Evolutionary conservation across 2,888 invertebrate species (phyloP).

Genomic region (Drosophila nr. fundita): DNA sequence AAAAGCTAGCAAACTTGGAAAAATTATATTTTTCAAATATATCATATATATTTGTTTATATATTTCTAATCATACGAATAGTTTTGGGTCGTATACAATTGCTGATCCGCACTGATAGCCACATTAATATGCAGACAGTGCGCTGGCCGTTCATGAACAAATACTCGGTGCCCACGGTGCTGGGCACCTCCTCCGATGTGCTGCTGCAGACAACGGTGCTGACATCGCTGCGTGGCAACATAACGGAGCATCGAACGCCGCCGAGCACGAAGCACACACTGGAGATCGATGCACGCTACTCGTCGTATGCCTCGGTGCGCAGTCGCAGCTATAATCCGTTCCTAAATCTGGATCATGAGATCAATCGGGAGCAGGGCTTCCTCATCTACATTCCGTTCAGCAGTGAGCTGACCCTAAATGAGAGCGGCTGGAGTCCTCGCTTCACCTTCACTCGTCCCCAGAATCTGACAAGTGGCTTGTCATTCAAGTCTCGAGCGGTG

Average conservation of each 20-base stretch:
- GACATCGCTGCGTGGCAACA: conserved; percentile 89
- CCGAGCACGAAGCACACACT: conserved; percentile 87
- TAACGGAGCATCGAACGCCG: conserved; percentile 87
- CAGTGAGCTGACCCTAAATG: conserved; percentile 82
- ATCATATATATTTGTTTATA: background rate
- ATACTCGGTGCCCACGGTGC: conserved; percentile 86
- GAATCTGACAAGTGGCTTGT: conserved; percentile 84
- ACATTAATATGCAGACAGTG: conserved; percentile 87
- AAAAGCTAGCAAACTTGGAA: background rate
- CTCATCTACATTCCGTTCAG: conserved; percentile 89
- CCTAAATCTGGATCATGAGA: conserved; percentile 88
- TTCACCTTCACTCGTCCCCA: conserved; percentile 83
- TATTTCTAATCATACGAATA: conserved; percentile 58
- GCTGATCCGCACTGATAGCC: conserved; percentile 87
- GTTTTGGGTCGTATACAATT: conserved; percentile 87
- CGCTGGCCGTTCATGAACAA: conserved; percentile 86
- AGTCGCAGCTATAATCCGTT: conserved; percentile 88
- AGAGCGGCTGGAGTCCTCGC: conserved; percentile 76
- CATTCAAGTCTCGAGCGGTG: conserved; percentile 84
- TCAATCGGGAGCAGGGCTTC: conserved; percentile 89
- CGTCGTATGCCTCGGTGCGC: conserved; percentile 86
- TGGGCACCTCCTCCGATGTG: conserved; percentile 86
- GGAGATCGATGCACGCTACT: conserved; percentile 88
- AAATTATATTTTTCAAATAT: background rate
- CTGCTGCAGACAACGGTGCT: conserved; percentile 86